Evolutionary conservation across 2,888 invertebrate species (phyloP).

Genomic region (Timandra comae): DNA sequence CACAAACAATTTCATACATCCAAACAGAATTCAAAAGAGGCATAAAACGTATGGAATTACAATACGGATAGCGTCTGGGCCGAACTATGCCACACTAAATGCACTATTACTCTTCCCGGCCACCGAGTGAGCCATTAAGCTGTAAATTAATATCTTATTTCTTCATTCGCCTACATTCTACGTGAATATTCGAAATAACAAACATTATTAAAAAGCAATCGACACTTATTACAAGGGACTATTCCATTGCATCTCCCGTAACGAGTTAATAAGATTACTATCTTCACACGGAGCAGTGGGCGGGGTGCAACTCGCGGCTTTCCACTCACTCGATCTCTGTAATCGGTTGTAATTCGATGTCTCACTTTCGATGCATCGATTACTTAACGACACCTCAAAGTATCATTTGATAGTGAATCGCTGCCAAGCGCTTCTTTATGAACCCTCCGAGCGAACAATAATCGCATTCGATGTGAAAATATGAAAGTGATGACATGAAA

Average conservation of each 20-base stretch:
- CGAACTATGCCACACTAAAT: too few species aligned
- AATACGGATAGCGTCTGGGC: background rate
- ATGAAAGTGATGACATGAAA: too few species aligned
- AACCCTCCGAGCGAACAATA: constrained; percentile 1
- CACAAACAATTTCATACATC: constrained; percentile 3
- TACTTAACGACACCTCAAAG: constrained; percentile 13
- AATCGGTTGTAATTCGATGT: constrained; percentile 48
- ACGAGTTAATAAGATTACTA: constrained; percentile 48
- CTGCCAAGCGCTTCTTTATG: too few species aligned
- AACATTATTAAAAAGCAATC: constrained; percentile 5
- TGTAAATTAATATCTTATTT: constrained; percentile 1
- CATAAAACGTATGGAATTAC: too few species aligned
- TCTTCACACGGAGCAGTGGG: constrained; percentile 34
- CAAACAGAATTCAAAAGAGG: constrained; percentile 4
- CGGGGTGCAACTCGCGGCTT: constrained; percentile 32
- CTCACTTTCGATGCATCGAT: constrained; percentile 39
- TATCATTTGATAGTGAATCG: constrained; percentile 21
- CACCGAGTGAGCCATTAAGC: constrained; percentile 1
- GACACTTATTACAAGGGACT: constrained; percentile 3
- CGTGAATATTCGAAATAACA: constrained; percentile 3
- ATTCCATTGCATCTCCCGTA: constrained; percentile 9
- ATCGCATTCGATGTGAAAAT: constrained; percentile 1
- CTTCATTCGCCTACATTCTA: constrained; percentile 9
- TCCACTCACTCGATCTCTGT: constrained; percentile 36
- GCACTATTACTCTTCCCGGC: background rate